phyloP scores from a whole-genome alignment of 1,140 invertebrate genomes.

The Drosophila equinoxialis region DNA sequence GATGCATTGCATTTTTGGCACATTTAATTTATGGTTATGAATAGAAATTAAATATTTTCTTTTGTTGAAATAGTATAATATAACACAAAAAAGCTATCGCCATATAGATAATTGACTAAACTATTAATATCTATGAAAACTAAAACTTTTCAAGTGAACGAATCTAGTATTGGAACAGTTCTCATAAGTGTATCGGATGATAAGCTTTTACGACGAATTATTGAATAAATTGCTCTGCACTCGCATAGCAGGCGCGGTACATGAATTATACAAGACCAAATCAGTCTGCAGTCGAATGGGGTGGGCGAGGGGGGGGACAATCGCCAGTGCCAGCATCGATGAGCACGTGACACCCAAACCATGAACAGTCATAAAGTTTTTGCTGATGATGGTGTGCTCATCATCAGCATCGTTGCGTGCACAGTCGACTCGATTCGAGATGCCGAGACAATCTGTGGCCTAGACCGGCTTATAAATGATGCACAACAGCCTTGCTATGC shows the following conservation, averaged over 20 bases:
- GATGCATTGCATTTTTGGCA: too few species aligned
- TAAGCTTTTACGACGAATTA: constrained; percentile 58
- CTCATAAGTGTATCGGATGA: constrained; percentile 7
- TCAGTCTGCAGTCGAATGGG: neutral
- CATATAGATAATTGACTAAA: neutral
- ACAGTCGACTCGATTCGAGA: constrained; percentile 29
- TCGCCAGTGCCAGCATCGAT: constrained; percentile 28
- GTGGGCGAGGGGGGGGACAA: neutral
- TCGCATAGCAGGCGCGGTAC: constrained; percentile 51
- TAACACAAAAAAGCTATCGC: neutral
- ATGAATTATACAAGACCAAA: constrained; percentile 68
- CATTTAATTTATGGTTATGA: too few species aligned
- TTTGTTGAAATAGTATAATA: too few species aligned
- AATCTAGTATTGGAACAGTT: neutral
- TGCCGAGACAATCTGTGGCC: constrained; percentile 78
- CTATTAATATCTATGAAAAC: neutral
- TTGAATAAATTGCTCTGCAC: constrained; percentile 78
- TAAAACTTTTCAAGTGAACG: neutral
- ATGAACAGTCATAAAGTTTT: constrained; percentile 62
- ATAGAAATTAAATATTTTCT: too few species aligned
- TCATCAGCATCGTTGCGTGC: constrained; percentile 71
- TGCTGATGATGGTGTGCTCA: constrained; percentile 65
- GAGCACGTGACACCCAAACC: constrained; percentile 53
- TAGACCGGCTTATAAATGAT: constrained; percentile 78
- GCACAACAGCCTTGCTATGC: constrained; percentile 50